Conservation (phyloP, 2,888 invertebrate species). For the Monochamus alternatus region DNA sequence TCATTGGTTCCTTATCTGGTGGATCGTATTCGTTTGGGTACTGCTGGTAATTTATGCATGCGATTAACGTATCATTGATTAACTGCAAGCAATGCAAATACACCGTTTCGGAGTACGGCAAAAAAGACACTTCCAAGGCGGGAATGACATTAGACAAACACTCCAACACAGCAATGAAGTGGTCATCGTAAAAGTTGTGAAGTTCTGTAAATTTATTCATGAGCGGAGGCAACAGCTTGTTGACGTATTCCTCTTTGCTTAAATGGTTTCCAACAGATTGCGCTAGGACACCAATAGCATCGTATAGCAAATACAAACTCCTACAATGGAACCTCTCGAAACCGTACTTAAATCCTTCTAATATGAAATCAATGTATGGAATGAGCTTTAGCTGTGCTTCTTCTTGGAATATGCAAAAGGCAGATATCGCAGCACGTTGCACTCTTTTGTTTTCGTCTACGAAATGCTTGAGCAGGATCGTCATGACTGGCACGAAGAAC, state of each 20-base stretch:
- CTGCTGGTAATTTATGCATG: constrained; percentile 75
- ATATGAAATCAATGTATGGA: constrained; percentile 81
- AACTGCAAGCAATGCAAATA: constrained; percentile 79
- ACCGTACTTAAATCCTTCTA: constrained; percentile 80
- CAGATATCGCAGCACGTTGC: constrained; percentile 85
- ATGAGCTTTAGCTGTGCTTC: constrained; percentile 83
- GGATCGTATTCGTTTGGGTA: constrained; percentile 80
- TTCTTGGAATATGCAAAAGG: constrained; percentile 85
- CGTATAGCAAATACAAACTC: constrained; percentile 83
- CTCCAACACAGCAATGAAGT: constrained; percentile 81
- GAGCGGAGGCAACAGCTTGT: constrained; percentile 81
- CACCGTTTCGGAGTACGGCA: constrained; percentile 83
- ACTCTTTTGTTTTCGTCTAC: constrained; percentile 84
- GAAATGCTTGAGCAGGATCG: constrained; percentile 79
- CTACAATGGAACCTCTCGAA: constrained; percentile 81
- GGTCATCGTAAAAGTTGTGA: constrained; percentile 82
- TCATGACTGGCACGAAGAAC: constrained; percentile 82
- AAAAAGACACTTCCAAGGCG: constrained; percentile 80
- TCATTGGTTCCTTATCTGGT: constrained; percentile 82
- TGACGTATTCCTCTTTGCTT: constrained; percentile 79
- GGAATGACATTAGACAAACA: constrained; percentile 85
- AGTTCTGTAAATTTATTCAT: constrained; percentile 82
- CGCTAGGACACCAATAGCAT: constrained; percentile 84
- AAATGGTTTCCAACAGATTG: constrained; percentile 82
- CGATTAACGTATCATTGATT: constrained; percentile 80